Evolutionary conservation across 64 coral and sea anemone species (phyloP).

Genomic region (Trachythela sp.): DNA sequence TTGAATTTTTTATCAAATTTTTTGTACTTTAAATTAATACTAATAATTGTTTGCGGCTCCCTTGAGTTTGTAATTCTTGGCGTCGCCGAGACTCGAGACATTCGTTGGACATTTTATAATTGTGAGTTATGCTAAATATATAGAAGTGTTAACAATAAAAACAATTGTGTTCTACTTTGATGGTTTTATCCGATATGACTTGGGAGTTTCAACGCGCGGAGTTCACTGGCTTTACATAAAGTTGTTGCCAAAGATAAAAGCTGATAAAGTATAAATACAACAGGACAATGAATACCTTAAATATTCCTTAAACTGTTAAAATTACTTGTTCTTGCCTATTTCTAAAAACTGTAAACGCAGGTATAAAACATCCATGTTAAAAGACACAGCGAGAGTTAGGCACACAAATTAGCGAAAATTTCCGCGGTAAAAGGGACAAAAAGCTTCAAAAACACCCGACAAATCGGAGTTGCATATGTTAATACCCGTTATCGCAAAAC

Average conservation of each 20-base stretch:
- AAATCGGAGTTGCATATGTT: conserved; percentile 5
- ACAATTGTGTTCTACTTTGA: not conserved
- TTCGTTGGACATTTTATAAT: not conserved
- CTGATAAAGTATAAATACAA: no score
- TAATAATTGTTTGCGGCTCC: not conserved
- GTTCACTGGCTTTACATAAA: not conserved
- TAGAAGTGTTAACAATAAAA: not conserved
- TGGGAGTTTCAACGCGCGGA: not conserved
- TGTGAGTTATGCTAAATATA: not conserved
- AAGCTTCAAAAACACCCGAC: conserved; percentile 14
- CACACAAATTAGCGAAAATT: not conserved
- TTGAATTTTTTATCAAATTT: not conserved
- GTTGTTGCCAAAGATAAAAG: no score
- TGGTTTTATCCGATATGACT: not conserved
- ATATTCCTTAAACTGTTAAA: no score
- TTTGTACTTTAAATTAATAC: not conserved
- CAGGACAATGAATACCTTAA: no score
- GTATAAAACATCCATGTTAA: not conserved
- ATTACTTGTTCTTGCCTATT: no score
- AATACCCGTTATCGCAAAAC: not conserved
- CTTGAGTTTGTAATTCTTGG: not conserved
- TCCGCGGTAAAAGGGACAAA: not conserved
- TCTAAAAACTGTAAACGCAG: no score
- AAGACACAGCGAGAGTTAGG: not conserved
- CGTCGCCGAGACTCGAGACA: not conserved